Conservation (phyloP, 2,888 invertebrate species). For the Scaptomyza reducta region DNA sequence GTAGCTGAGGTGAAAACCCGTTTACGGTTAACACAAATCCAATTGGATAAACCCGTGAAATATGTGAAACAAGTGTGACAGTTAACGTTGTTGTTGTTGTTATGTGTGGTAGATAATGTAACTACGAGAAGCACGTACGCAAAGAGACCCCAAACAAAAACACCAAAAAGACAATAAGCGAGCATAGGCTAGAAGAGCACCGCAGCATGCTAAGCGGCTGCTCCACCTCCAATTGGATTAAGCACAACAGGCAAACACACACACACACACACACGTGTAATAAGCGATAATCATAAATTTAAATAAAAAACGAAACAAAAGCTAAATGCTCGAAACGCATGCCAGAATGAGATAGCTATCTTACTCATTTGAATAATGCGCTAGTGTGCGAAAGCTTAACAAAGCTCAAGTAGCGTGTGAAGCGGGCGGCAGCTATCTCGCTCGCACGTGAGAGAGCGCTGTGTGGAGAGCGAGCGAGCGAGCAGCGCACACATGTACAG, state of each 20-base stretch:
- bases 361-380: constrained; percentile 66
- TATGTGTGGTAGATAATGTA: constrained; percentile 38
- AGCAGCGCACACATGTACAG: constrained; percentile 44
- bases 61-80: constrained; percentile 43
- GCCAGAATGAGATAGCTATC: constrained; percentile 46
- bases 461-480: constrained; percentile 51
- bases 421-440: constrained; percentile 54
- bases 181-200: constrained; percentile 58
- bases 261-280: constrained; percentile 5
- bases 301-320: constrained; percentile 60
- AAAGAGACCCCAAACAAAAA: constrained; percentile 35
- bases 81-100: constrained; percentile 17
- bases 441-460: constrained; percentile 26
- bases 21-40: constrained; percentile 66
- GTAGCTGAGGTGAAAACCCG: constrained; percentile 50
- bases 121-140: constrained; percentile 33
- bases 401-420: constrained; percentile 19
- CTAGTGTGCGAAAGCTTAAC: constrained; percentile 28
- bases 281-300: constrained; percentile 73
- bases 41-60: constrained; percentile 66
- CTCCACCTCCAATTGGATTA: constrained; percentile 80
- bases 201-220: constrained; percentile 55
- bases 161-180: constrained; percentile 9
- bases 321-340: neutral
- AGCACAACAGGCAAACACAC: constrained; percentile 26